These are phyloP conservation scores for Pteronotus mesoamericanus DNA, from an alignment of 2,797 vertebrate species.

Conservation along the genomic window DNA sequence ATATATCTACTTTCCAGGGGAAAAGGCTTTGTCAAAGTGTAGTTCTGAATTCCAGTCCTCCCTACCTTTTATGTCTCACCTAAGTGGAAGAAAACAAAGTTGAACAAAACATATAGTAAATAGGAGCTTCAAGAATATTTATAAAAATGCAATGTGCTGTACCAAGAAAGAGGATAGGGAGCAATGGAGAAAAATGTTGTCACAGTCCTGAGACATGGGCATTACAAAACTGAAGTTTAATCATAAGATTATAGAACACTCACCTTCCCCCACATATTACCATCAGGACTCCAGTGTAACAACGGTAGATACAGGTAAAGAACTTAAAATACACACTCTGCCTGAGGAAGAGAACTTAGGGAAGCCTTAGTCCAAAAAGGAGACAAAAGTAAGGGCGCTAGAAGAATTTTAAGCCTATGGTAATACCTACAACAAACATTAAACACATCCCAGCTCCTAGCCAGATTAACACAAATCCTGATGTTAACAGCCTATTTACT, in stretches of 20 bases:
- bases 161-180: background rate
- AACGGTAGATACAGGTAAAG: background rate
- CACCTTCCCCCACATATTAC: background rate
- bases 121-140: background rate
- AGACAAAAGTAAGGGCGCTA: background rate
- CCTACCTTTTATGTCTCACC: background rate
- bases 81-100: background rate
- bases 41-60: background rate
- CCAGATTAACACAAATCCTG: background rate
- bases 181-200: background rate
- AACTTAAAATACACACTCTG: background rate
- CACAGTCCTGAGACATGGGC: background rate
- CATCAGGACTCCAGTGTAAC: background rate
- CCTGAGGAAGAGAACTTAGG: background rate
- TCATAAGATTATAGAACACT: background rate
- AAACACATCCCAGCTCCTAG: background rate
- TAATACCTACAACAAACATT: background rate
- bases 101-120: background rate
- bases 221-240: background rate
- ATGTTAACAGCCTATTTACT: background rate
- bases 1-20: background rate
- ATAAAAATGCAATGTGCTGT: background rate
- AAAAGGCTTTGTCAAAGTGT: background rate
- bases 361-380: background rate
- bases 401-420: background rate